Base-by-base conservation (phyloP, 2,888 invertebrate genomes). In the Drosophila cyrtoloma region DNA sequence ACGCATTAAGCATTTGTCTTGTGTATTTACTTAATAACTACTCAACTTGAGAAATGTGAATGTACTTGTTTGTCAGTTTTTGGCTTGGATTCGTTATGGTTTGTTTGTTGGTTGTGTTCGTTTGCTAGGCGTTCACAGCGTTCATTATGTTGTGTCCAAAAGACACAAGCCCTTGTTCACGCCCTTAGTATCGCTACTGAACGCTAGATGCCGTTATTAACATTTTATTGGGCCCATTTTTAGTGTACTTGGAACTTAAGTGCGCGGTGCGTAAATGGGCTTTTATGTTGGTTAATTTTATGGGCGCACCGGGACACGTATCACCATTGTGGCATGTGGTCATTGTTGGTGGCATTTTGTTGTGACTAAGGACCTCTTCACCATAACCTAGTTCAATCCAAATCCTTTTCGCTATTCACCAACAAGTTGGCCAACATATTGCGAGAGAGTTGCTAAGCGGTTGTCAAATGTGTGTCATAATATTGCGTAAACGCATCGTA, bases 281-380 rank as follows among this genome's bases (percentile, higher is more conserved):
- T 55, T 69, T 71, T 65, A 62, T 65, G 79, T 72, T 58, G 75
- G 51, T 78, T 78, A 65, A 75, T 81, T 80, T 80, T 75, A 81
- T 66, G 67, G 56, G 28, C 60, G 19, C 51, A 53, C 42, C 60
- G 74, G 12, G 42, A 51, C 62, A 28, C n/a, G 32, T 51, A 51
- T 68, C 19, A 51, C 26, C 56, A 50, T 35, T 42, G 61, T 58
- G 55, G n/a, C 44, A 30, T 62, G 67, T 78, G 68, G 66, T 77
- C 66, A 76, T 62, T 77, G 64, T 76, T 44, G 57, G 9, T n/a
- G n/a, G 39, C 14, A 33, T 50, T 56, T 70, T 39, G 47, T 47
- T 47, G 26, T 28, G 42, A 16, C n/a, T 52, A 42, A 42, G 51
- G 28, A 5, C 33, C 16, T 22, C 28, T 19, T 9, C 12, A n/a